phyloP scores from a whole-genome alignment of 2,113 vertebrate genomes.

The Gambusia affinis region DNA sequence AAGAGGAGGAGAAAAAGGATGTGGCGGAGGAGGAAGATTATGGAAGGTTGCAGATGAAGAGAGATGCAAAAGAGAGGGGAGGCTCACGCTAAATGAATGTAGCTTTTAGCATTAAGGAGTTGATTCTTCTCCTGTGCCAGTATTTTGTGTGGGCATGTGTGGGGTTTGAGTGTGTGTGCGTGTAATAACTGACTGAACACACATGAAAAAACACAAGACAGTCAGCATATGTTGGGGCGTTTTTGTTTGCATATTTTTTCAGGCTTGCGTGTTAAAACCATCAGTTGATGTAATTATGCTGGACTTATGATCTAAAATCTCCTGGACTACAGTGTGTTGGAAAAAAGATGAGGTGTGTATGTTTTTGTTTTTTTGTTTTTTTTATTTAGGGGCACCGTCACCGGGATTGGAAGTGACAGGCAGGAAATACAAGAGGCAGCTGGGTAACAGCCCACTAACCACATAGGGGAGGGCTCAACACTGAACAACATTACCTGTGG shows the following conservation, averaged over 20 bases:
- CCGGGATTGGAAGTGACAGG: slow-evolving; percentile 74
- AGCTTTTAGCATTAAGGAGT: slow-evolving; percentile 60
- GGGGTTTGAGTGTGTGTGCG: slow-evolving; percentile 10
- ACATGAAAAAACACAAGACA: slow-evolving; percentile 20
- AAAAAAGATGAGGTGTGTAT: background rate
- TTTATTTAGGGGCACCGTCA: slow-evolving; percentile 42
- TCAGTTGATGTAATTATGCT: slow-evolving; percentile 17
- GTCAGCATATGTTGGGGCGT: slow-evolving; percentile 18
- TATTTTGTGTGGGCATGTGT: slow-evolving; percentile 22
- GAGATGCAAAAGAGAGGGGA: slow-evolving; percentile 31
- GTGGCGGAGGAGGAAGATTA: slow-evolving; percentile 11
- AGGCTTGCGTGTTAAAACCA: slow-evolving; percentile 22
- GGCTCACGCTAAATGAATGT: slow-evolving; percentile 62
- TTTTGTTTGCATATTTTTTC: slow-evolving; percentile 3
- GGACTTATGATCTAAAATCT: slow-evolving; percentile 34
- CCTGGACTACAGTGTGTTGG: slow-evolving; percentile 31
- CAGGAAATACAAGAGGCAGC: slow-evolving; percentile 75
- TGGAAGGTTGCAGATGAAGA: slow-evolving; percentile 13
- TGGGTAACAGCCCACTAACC: slow-evolving; percentile 73
- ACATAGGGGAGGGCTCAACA: slow-evolving; percentile 63
- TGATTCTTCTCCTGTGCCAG: slow-evolving; percentile 46
- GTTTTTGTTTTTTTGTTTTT: slow-evolving; percentile 5
- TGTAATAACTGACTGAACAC: background rate
- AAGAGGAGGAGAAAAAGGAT: slow-evolving; percentile 22
- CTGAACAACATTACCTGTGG: slow-evolving; percentile 56